Base-by-base conservation (phyloP, 2,888 invertebrate species). In the Pollenia amentaria region DNA sequence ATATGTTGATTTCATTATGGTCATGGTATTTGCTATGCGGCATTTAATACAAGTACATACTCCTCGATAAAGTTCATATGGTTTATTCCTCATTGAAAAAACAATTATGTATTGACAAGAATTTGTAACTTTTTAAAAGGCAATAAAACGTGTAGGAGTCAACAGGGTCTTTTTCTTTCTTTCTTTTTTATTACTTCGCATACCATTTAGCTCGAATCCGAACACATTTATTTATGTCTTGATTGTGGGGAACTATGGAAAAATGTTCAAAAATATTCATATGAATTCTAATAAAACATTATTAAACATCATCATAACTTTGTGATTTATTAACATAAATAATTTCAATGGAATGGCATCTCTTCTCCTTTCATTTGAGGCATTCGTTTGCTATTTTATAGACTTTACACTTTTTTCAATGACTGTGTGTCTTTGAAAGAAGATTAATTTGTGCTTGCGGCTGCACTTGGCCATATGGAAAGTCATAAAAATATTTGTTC, bases 121-220 rank as follows among this genome's bases (percentile, higher is more conserved):
- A 87, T 87, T 87, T 87, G 87, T 87, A 87, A 84, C 84, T 81
- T 84, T 87, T 87, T 87, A 87, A 87, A 87, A 73, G 75, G 80
- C 84, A 87, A 87, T 87, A 87, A 87, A 87, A 87, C 87, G 87
- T 87, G 87, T 87, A 87, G 87, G 87, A 87, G 87, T 84, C 87
- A 84, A 80, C 67, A 67, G 77, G 84, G 87, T 77, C 73, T 6
- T 6, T 29, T 29, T 29, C 29, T 0, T 29, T 55, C 14, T 72
- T 46, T 57, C 8, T 3, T 40, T 9, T 55, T 42, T 55, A 4
- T 3, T 8, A 18, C 14, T 8, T 42, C 2, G 18, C 51, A 48
- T n/a, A 2, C 3, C 46, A 42, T 6, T 38, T 42, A 7, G 57
- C 9, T 77, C 57, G 16, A 21, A 48, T 78, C 40, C 42, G 70